These are phyloP conservation scores for Neuroterus valhalla DNA, from an alignment of 1,140 invertebrate species.

Conservation along the genomic window DNA sequence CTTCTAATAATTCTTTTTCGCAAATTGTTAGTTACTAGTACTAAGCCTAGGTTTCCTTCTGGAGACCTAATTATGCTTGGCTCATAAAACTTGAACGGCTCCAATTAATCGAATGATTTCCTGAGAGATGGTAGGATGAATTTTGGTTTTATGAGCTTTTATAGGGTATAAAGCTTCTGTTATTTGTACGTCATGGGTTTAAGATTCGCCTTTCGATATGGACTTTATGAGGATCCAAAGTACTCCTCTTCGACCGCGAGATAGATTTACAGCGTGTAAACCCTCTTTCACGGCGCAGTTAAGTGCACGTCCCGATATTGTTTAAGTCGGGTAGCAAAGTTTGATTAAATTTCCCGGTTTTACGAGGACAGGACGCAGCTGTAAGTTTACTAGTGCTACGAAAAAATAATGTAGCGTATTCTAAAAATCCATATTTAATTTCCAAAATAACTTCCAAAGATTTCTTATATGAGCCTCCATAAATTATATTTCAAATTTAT, in stretches of 20 bases:
- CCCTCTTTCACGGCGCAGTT: constrained; percentile 38
- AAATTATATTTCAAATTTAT: not conserved
- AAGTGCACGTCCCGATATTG: constrained; percentile 50
- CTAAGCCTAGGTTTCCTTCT: too few species aligned
- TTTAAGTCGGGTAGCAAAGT: constrained; percentile 52
- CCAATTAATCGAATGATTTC: not conserved
- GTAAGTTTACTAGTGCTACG: constrained; percentile 48
- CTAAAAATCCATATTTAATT: not conserved
- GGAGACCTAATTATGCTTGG: too few species aligned
- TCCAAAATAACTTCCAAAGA: not conserved
- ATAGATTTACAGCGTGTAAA: constrained; percentile 48
- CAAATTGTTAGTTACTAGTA: too few species aligned
- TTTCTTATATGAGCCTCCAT: not conserved
- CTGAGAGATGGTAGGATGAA: not conserved
- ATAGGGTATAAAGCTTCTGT: not conserved
- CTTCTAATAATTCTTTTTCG: too few species aligned
- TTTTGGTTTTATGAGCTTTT: not conserved
- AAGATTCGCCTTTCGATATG: not conserved
- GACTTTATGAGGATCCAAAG: constrained; percentile 39
- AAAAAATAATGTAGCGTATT: not conserved
- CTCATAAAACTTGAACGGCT: too few species aligned
- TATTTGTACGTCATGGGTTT: not conserved
- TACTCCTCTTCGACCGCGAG: constrained; percentile 33
- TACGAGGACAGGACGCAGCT: constrained; percentile 49
- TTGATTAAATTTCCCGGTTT: constrained; percentile 62